Conservation (phyloP, 2,797 vertebrate genomes). For the Petrocephalus schoutedeni region DNA sequence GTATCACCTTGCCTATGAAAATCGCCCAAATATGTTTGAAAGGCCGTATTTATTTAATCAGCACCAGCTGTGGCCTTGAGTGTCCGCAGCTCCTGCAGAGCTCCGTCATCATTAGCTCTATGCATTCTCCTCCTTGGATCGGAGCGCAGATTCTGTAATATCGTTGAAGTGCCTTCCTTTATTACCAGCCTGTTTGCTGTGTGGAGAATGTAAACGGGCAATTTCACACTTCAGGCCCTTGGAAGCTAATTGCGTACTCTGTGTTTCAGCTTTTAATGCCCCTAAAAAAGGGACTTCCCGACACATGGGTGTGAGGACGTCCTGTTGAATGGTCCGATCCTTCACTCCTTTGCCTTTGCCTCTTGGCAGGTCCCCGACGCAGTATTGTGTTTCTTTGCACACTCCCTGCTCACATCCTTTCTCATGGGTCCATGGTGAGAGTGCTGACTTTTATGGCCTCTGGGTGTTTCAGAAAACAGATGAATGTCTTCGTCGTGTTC, state of each 20-base stretch:
- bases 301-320: background rate
- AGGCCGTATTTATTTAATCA: background rate
- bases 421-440: background rate
- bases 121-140: background rate
- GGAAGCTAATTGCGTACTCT: background rate
- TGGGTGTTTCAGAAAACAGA: background rate
- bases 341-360: background rate
- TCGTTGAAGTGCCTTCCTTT: background rate
- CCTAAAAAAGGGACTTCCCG: background rate
- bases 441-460: background rate
- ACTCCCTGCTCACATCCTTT: background rate
- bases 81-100: background rate
- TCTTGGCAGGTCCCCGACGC: background rate
- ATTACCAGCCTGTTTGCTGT: background rate
- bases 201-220: background rate
- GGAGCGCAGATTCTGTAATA: background rate
- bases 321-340: background rate
- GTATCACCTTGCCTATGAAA: background rate
- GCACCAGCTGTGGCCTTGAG: background rate
- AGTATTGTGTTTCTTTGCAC: background rate
- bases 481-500: background rate
- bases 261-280: background rate
- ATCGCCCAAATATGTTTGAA: background rate
- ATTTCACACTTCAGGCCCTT: background rate
- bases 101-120: background rate